These are phyloP conservation scores for Acanthosepion pharaonis DNA, from an alignment of 2,888 invertebrate genomes.

Conservation along the genomic window DNA sequence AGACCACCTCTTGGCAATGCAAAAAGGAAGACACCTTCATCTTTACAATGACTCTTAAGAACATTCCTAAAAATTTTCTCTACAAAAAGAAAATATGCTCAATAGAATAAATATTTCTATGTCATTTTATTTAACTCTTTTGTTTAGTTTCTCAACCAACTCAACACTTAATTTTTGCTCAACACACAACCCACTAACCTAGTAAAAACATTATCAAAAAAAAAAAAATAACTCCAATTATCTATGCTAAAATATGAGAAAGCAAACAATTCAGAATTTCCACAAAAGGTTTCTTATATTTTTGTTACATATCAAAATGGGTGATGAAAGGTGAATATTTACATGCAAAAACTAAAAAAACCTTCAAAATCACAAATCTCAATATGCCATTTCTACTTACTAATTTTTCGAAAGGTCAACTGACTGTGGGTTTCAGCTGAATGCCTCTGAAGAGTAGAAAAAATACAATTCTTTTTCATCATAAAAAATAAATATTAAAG, in stretches of 20 bases:
- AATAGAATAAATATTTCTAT: too few relatives aligned
- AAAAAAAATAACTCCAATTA: background rate
- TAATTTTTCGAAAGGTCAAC: background rate
- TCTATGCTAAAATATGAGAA: background rate
- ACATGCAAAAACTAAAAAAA: background rate
- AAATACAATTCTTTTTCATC: background rate
- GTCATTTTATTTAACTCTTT: too few relatives aligned
- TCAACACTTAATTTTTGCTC: too few relatives aligned
- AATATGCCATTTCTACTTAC: background rate
- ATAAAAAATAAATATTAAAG: too few relatives aligned
- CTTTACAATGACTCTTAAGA: too few relatives aligned
- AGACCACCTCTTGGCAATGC: too few relatives aligned
- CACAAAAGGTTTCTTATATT: background rate
- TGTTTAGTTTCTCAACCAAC: too few relatives aligned
- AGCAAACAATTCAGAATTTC: background rate
- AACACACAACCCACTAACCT: too few relatives aligned
- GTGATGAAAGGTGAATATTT: background rate
- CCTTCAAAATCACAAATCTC: background rate
- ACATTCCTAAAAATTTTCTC: too few relatives aligned
- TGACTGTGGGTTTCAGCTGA: background rate
- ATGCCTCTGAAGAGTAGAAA: background rate
- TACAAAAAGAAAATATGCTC: too few relatives aligned
- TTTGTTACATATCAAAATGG: background rate
- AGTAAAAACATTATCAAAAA: too few relatives aligned
- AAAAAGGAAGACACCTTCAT: too few relatives aligned